Conservation (phyloP, 2,113 vertebrate species). For the Notarius quadriscutis region DNA sequence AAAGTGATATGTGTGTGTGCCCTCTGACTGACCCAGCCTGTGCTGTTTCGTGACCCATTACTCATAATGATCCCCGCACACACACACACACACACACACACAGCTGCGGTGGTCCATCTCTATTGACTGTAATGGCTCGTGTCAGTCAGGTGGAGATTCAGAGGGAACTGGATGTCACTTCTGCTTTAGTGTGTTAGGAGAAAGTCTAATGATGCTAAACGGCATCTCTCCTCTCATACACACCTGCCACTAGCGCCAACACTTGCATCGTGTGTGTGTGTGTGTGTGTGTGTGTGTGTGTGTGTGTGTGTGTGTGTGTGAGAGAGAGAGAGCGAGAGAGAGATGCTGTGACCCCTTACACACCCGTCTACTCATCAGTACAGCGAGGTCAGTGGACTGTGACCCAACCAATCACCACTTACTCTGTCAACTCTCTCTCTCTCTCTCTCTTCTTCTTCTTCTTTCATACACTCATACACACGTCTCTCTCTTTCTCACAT, state of each 20-base stretch:
- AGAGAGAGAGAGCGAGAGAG: slow-evolving; percentile 56
- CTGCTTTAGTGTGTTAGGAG: slow-evolving; percentile 44
- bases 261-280: slow-evolving; percentile 9
- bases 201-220: slow-evolving; percentile 44
- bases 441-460: neutral
- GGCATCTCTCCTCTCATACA: neutral
- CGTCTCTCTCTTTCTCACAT: slow-evolving; percentile 67
- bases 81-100: slow-evolving; percentile 30
- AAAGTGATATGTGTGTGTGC: neutral
- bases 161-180: slow-evolving; percentile 54
- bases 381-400: slow-evolving; percentile 77
- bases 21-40: slow-evolving; percentile 48
- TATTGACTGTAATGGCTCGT: slow-evolving; percentile 48
- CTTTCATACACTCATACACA: slow-evolving; percentile 43
- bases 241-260: slow-evolving; percentile 48
- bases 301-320: slow-evolving; percentile 49
- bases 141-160: slow-evolving; percentile 52
- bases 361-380: slow-evolving; percentile 74
- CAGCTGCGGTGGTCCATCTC: slow-evolving; percentile 39
- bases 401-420: slow-evolving; percentile 77
- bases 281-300: slow-evolving; percentile 51
- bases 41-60: slow-evolving; percentile 43
- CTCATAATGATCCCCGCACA: slow-evolving; percentile 46
- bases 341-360: slow-evolving; percentile 75
- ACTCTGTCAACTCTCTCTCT: slow-evolving; percentile 57